Evolutionary conservation across 2,797 vertebrate species (phyloP).

Genomic region (Eutrigla gurnardus): DNA sequence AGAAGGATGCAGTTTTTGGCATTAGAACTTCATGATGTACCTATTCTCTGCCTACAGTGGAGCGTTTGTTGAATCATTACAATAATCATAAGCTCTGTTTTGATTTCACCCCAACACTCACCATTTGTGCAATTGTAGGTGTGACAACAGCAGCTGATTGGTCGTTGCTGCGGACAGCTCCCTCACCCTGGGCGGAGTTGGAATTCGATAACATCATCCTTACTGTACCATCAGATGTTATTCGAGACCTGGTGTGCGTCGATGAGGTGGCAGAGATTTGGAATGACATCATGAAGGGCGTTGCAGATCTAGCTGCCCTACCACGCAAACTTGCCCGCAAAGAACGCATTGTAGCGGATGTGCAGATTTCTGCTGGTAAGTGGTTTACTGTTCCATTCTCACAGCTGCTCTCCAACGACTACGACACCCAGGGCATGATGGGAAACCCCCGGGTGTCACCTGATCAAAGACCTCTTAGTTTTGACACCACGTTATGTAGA

Average conservation of each 20-base stretch:
- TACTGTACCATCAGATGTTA: constrained; percentile 80
- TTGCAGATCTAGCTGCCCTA: constrained; percentile 74
- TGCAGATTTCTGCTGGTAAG: constrained; percentile 83
- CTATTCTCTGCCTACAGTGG: background rate
- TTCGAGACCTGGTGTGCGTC: constrained; percentile 80
- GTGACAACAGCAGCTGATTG: constrained; percentile 60
- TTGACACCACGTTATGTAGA: too few relatives aligned
- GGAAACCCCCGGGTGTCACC: too few relatives aligned
- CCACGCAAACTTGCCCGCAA: constrained; percentile 83
- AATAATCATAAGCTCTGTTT: background rate
- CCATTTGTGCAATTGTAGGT: constrained; percentile 39
- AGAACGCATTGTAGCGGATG: constrained; percentile 88
- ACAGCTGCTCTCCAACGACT: too few relatives aligned
- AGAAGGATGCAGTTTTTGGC: background rate
- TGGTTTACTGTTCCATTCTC: background rate
- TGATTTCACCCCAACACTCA: background rate
- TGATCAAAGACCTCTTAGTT: too few relatives aligned
- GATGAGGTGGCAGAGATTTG: constrained; percentile 82
- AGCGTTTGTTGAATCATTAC: background rate
- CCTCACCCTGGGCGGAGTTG: constrained; percentile 91
- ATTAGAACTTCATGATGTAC: background rate
- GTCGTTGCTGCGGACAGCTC: constrained; percentile 67
- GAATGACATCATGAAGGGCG: constrained; percentile 85
- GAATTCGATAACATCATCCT: constrained; percentile 90
- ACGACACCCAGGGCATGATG: too few relatives aligned